phyloP scores from a whole-genome alignment of 2,113 vertebrate species.

The Chroicocephalus ridibundus region DNA sequence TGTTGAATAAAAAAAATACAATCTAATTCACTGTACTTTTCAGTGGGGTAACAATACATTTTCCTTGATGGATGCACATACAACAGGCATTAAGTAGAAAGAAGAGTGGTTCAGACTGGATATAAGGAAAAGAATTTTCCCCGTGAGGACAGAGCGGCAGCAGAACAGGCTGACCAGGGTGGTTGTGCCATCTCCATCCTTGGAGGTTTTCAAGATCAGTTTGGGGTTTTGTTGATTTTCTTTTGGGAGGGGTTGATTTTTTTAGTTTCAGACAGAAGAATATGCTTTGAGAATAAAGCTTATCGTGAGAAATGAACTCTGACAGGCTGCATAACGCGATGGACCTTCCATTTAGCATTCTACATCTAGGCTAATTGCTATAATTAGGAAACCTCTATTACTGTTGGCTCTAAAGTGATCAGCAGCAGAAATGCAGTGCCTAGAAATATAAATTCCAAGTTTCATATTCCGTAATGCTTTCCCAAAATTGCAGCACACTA shows the following conservation, averaged over 20 bases:
- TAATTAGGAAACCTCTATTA: background rate
- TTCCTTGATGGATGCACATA: background rate
- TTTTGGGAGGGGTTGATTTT: background rate
- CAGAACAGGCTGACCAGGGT: background rate
- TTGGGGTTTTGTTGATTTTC: accelerated
- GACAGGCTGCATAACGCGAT: background rate
- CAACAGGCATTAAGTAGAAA: background rate
- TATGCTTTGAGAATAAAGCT: background rate
- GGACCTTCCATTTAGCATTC: background rate
- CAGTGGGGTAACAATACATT: background rate
- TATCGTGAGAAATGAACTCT: background rate
- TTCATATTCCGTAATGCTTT: background rate
- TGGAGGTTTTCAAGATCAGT: background rate
- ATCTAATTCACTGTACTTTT: background rate
- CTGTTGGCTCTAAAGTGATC: background rate
- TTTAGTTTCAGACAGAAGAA: background rate
- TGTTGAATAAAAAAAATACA: slow-evolving; percentile 64
- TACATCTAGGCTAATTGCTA: background rate
- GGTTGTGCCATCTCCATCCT: background rate
- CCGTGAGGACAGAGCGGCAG: background rate
- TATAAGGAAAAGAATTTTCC: background rate
- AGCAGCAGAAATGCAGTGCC: background rate
- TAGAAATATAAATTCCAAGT: background rate
- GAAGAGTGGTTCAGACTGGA: background rate
- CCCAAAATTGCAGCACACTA: background rate